A percentile compares a stretch with the other conserved stretches of the same genome.
Evolutionary conservation across 2,888 invertebrate species (phyloP).

Genomic region (Apantesis nais): DNA sequence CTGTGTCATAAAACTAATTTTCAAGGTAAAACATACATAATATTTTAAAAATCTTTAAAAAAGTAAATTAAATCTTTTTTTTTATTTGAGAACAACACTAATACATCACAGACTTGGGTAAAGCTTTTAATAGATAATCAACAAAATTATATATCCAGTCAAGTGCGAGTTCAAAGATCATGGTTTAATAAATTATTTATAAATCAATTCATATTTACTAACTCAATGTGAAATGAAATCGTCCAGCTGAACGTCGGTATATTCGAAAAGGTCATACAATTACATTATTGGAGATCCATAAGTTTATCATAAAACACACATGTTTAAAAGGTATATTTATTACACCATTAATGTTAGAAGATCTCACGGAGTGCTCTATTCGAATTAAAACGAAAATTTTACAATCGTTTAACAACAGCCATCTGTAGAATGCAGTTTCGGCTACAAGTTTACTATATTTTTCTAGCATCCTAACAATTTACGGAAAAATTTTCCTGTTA

Average conservation of each 20-base stretch:
- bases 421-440: background rate
- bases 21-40: background rate
- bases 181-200: background rate
- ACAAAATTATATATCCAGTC: too few species aligned
- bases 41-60: too few species aligned
- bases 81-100: background rate
- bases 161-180: background rate
- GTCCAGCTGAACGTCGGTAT: background rate
- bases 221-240: too few species aligned
- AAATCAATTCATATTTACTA: too few species aligned
- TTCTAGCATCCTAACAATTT: background rate
- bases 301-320: background rate
- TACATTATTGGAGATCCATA: background rate
- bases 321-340: background rate
- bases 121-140: background rate
- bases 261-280: background rate
- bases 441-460: background rate
- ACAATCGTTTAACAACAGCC: background rate
- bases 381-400: background rate
- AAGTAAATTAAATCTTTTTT: too few species aligned
- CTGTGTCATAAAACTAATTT: conserved; percentile 7
- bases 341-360: background rate
- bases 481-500: background rate
- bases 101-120: background rate
- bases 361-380: background rate